Evolutionary conservation across 1,140 invertebrate genomes (phyloP).

Genomic region (Dryas iulia): DNA sequence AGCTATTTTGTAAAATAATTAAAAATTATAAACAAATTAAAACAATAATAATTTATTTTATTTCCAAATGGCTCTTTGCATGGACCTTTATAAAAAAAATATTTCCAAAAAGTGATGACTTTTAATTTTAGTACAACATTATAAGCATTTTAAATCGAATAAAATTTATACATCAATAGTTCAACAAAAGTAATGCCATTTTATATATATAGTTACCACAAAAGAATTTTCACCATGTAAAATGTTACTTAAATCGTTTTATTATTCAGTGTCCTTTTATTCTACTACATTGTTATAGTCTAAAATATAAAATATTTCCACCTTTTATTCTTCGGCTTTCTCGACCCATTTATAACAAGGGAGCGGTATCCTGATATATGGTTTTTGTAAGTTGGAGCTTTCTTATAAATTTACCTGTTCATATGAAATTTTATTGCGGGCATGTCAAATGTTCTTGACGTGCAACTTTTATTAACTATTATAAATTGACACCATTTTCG

Average conservation of each 20-base stretch:
- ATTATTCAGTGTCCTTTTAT: neutral
- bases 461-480: neutral
- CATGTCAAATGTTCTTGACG: neutral
- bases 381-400: neutral
- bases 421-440: neutral
- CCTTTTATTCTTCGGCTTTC: neutral
- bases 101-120: too few species aligned
- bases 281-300: neutral
- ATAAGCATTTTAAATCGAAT: too few species aligned
- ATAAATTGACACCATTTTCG: neutral
- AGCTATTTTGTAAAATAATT: too few species aligned
- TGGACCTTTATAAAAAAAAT: too few species aligned
- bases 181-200: too few species aligned
- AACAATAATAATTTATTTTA: too few species aligned
- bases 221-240: too few species aligned
- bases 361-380: neutral
- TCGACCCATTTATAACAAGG: neutral
- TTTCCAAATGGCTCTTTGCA: too few species aligned
- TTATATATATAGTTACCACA: too few species aligned
- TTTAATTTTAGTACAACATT: too few species aligned
- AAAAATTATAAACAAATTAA: too few species aligned
- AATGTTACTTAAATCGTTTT: neutral
- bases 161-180: too few species aligned
- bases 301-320: neutral
- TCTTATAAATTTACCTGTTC: neutral